These are phyloP conservation scores for Pangasianodon gigas DNA, from an alignment of 2,113 vertebrate species.

Conservation along the genomic window DNA sequence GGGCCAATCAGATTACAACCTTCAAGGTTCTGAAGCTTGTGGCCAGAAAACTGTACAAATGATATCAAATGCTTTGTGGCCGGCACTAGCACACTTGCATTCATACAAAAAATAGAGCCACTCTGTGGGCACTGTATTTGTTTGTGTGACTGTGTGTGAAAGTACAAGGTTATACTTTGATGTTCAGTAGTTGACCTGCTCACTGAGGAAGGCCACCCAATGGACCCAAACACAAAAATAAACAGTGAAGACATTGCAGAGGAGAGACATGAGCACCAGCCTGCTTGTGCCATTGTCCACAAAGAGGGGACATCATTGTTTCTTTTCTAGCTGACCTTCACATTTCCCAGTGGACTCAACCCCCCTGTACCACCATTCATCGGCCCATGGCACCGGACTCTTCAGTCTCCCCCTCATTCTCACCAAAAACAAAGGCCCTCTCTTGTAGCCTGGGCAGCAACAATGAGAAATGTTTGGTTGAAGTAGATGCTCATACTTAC, in stretches of 20 bases:
- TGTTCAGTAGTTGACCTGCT: conserved; percentile 21
- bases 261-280: conserved; percentile 11
- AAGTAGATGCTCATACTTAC: conserved; percentile 21
- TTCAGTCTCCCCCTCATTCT: conserved; percentile 33
- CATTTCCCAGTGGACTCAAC: conserved; percentile 44
- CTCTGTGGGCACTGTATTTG: conserved; percentile 4
- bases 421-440: conserved; percentile 40
- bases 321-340: conserved; percentile 56
- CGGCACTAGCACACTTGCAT: not conserved
- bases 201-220: conserved; percentile 32
- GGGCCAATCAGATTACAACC: not conserved
- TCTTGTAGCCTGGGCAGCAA: conserved; percentile 40
- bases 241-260: conserved; percentile 32
- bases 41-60: not conserved
- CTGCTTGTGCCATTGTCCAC: conserved; percentile 42
- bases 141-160: conserved; percentile 20
- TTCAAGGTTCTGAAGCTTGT: not conserved
- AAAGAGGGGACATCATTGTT: conserved; percentile 48
- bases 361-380: conserved; percentile 37
- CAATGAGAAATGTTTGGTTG: conserved; percentile 40
- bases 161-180: conserved; percentile 16
- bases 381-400: conserved; percentile 6
- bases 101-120: conserved; percentile 26
- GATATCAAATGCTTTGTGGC: not conserved
- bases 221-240: conserved; percentile 49